phyloP scores from a whole-genome alignment of 2,797 vertebrate species.

The Gambelia wislizenii region DNA sequence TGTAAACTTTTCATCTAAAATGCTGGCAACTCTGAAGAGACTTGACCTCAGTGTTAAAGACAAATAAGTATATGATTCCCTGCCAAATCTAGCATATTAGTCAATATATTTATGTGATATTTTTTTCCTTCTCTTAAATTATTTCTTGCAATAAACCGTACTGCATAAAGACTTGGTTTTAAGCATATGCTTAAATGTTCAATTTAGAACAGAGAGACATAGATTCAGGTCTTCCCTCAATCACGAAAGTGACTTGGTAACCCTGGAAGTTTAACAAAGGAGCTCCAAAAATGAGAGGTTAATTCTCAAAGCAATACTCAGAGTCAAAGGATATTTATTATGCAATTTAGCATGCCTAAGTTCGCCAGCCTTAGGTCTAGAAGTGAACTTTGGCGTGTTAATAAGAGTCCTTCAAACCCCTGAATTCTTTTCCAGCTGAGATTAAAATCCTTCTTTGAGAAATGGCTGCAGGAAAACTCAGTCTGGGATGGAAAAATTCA shows the following conservation, averaged over 20 bases:
- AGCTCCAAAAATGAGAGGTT: neutral
- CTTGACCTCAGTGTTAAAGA: neutral
- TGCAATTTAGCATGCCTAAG: neutral
- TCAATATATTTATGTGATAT: neutral
- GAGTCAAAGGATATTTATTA: neutral
- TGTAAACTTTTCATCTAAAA: neutral
- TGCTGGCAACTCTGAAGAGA: neutral
- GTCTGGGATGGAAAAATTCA: no score
- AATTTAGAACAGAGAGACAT: neutral
- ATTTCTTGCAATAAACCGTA: neutral
- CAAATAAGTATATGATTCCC: neutral
- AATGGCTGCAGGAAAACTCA: no score
- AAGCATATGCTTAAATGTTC: neutral
- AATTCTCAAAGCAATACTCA: neutral
- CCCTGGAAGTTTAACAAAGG: neutral
- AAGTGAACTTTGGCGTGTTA: neutral
- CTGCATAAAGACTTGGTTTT: neutral
- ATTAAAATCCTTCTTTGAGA: neutral
- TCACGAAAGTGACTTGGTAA: neutral
- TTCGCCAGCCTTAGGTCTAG: neutral
- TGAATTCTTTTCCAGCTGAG: neutral
- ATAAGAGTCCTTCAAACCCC: neutral
- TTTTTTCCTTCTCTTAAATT: no score
- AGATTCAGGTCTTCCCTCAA: no score
- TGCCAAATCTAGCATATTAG: neutral